Percentiles rank a stretch among this genome's conserved stretches.
These are phyloP conservation scores for Elanoides forficatus DNA, from an alignment of 2,113 vertebrate species.

Conservation along the genomic window DNA sequence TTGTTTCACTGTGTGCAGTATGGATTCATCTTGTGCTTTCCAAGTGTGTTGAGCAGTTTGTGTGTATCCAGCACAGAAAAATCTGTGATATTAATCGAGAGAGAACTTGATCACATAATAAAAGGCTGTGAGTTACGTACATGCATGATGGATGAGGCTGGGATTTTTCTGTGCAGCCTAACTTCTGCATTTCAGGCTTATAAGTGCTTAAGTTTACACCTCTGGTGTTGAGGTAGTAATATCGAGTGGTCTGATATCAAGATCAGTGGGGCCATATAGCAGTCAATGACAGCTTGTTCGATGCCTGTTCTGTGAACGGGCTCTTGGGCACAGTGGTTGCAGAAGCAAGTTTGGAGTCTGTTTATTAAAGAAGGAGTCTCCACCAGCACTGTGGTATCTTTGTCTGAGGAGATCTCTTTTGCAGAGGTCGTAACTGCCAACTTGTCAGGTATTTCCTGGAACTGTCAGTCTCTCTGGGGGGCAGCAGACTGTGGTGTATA, in stretches of 20 bases:
- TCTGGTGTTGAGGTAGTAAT: neutral
- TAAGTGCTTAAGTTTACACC: neutral
- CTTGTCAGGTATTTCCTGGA: conserved; percentile 40
- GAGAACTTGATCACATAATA: neutral
- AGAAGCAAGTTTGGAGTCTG: neutral
- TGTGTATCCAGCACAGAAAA: neutral
- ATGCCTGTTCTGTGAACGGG: neutral
- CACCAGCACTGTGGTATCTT: neutral
- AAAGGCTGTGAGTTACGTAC: neutral
- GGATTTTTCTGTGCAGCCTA: neutral
- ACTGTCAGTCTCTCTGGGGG: neutral
- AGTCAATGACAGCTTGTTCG: neutral
- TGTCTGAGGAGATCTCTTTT: neutral
- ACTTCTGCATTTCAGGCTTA: neutral
- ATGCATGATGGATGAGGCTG: rapidly evolving
- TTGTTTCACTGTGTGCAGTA: neutral
- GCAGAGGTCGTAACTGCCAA: neutral
- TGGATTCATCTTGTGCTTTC: neutral
- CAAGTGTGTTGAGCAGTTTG: neutral
- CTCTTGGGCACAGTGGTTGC: neutral
- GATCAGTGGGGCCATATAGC: neutral
- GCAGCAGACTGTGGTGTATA: neutral
- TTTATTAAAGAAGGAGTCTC: neutral
- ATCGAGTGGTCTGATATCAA: neutral
- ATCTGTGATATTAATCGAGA: neutral